Evolutionary conservation across 1,140 invertebrate species (phyloP), one percentile per base, ranked within the genome.

Genomic region (Lepidurus packardi): DNA sequence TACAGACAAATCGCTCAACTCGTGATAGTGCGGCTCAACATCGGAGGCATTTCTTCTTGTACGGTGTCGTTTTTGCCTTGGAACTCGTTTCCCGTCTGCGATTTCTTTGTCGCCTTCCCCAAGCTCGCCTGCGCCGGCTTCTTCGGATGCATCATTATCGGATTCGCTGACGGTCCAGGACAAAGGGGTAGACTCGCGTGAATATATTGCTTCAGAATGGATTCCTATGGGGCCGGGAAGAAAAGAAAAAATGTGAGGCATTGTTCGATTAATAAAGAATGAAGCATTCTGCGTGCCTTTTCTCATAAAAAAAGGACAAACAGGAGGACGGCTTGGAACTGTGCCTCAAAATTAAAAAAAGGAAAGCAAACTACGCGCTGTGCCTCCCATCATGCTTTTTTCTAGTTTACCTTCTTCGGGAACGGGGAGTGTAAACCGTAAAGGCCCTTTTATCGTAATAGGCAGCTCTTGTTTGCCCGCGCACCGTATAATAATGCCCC

Each of bases 401-500:
- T 73, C 7, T 80, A 76, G 7, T 24, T 44, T 73, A 43, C 73
- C 45, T 77, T n/a, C n/a, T 42, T 44, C 43, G 11, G 85, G 86
- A 65, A 86, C 84, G 0, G 85, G 82, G 80, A 88, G 88, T 80
- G 85, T 87, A 7, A 84, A 86, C 4, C 89, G 89, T 78, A 88
- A 89, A 16, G 75, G 42, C 77, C 86, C 84, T 53, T 81, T 81
- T 74, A 86, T 83, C 24, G 75, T 78, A 25, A 91, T 88, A 13
- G 90, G 90, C 42, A 91, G 81, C 47, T 88, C 87, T 82, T 88
- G 89, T 82, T 89, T 90, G 77, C 89, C 89, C 73, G 90, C 83
- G 82, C 90, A 91, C 25, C 89, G 83, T 80, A 88, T 89, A 80
- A 91, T 89, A 53, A 91, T 88, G 16, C 87, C 88, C 78, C 88